phyloP scores from a whole-genome alignment of 2,797 vertebrate species.

The Glossophaga mutica region DNA sequence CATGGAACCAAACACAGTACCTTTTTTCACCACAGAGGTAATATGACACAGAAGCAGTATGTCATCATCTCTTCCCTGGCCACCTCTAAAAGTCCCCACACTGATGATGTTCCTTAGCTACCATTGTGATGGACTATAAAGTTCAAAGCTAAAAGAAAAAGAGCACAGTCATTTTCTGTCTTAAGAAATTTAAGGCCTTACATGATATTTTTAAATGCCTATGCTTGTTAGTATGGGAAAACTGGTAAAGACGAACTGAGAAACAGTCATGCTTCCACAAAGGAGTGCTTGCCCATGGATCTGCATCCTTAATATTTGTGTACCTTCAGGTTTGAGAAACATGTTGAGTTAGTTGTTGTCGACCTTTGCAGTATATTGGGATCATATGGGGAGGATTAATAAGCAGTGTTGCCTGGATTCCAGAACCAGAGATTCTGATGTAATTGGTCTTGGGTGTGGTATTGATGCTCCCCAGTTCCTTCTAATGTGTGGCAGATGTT shows the following conservation, averaged over 20 bases:
- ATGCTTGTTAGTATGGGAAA: not conserved
- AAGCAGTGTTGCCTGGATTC: not conserved
- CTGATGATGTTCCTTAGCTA: not conserved
- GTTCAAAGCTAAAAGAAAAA: constrained; percentile 1
- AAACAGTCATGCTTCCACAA: not conserved
- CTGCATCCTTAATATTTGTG: not conserved
- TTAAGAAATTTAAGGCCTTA: not conserved
- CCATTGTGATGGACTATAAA: not conserved
- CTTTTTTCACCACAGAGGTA: not conserved
- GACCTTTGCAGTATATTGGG: not conserved
- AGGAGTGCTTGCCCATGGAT: not conserved
- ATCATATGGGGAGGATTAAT: not conserved
- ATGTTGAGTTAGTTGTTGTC: not conserved
- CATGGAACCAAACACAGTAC: not conserved
- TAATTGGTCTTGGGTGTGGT: not conserved
- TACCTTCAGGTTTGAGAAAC: not conserved
- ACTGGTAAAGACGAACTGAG: not conserved
- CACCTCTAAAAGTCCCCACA: not conserved
- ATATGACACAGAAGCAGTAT: not conserved
- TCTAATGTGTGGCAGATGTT: not conserved
- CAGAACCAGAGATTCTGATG: not conserved
- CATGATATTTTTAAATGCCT: not conserved
- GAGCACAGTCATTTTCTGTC: not conserved
- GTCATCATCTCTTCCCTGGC: not conserved
- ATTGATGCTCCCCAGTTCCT: not conserved